phyloP scores from a whole-genome alignment of 35 echinoderm and acorn worm genomes.

The Anneissia japonica region DNA sequence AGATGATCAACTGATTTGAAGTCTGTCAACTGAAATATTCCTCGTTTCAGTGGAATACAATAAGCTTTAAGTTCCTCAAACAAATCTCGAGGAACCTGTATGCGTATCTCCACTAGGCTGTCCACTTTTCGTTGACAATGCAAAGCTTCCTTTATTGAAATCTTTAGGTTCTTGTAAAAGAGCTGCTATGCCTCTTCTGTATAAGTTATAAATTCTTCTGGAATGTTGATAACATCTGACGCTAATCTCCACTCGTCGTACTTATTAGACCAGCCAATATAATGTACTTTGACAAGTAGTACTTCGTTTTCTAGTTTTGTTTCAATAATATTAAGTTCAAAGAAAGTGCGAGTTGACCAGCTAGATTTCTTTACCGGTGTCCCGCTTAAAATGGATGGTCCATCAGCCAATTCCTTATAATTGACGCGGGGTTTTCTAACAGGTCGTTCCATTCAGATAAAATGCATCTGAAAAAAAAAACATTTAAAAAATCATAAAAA shows the following conservation, averaged over 20 bases:
- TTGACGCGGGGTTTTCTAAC: not conserved
- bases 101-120: constrained; percentile 29
- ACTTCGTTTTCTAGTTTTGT: not conserved
- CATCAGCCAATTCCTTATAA: constrained; percentile 23
- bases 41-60: constrained; percentile 4
- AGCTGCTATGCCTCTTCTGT: constrained; percentile 6
- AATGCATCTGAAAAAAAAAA: too few relatives aligned
- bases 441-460: constrained; percentile 6
- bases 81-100: constrained; percentile 19
- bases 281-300: constrained; percentile 25
- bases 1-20: constrained; percentile 2
- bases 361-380: not conserved
- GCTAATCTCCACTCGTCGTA: constrained; percentile 40
- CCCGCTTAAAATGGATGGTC: constrained; percentile 3
- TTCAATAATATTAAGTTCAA: constrained; percentile 16
- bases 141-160: constrained; percentile 18
- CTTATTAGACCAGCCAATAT: constrained; percentile 41
- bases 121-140: constrained; percentile 27
- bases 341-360: constrained; percentile 20
- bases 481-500: too few relatives aligned
- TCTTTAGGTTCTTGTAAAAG: constrained; percentile 29
- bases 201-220: constrained; percentile 22
- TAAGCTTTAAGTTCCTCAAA: not conserved
- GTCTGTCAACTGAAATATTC: not conserved
- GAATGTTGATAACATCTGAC: constrained; percentile 31